Evolutionary conservation across 1,140 invertebrate genomes (phyloP), one percentile per base, ranked within the genome.

Genomic region (Oryctes rhinoceros): DNA sequence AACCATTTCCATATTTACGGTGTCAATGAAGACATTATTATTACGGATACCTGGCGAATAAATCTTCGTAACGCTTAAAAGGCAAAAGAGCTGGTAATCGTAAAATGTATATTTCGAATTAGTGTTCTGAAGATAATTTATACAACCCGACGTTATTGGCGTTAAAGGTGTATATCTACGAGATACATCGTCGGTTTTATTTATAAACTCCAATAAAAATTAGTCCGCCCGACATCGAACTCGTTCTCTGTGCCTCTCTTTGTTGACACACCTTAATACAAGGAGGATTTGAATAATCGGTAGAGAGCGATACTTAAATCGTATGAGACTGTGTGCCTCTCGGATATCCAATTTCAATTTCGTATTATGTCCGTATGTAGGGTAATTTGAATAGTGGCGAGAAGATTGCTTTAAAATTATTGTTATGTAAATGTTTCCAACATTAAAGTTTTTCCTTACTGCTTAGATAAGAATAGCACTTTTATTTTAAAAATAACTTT

Each of bases 151-250:
- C 65, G 65, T 71, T 71, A 71, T 71, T 71, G 24, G 35, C 65
- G 20, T 71, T 71, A 71, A 71, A 71, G 65, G 65, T 35, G 65
- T 35, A 71, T 71, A 71, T 71, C 65, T 71, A 71, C 65, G 65
- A 59, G 53, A 71, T 35, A 24, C 65, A 71, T 71, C 65, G 65
- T 30, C 65, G 11, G 65, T 71, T 71, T 71, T 71, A 71, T 71
- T 71, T 71, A 71, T 71, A 71, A 71, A 71, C 65, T 71, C 65
- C 24, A 71, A 71, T 71, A 71, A 71, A 71, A 71, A 71, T 71
- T 71, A 71, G 65, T 30, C 65, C 65, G 65, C 53, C 53, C 15
- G 15, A 15, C 53, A 59, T 18, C 18, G 53, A 59, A 59, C 53
- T 71, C 24, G 24, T 15, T 15, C 24, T 1, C 65, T 24, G 65